Conservation (phyloP, 2,113 vertebrate species). For the Regulus satrapa region DNA sequence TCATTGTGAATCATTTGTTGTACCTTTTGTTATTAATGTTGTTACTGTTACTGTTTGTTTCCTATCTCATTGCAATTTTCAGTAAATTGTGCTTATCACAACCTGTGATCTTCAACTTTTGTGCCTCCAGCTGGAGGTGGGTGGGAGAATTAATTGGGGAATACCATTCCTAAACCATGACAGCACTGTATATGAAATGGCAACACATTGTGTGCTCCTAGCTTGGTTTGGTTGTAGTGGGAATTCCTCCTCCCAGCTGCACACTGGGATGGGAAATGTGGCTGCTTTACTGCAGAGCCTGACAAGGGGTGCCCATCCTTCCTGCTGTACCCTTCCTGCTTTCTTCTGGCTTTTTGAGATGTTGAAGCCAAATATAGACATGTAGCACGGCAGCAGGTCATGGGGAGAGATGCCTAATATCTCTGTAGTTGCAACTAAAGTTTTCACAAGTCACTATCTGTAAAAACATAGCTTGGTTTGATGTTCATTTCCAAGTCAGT, state of each 20-base stretch:
- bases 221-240: not conserved
- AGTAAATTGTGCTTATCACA: not conserved
- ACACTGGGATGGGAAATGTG: not conserved
- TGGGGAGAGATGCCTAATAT: not conserved
- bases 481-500: not conserved
- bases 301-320: not conserved
- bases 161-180: not conserved
- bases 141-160: not conserved
- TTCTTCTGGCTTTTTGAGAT: not conserved
- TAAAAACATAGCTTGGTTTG: not conserved
- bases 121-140: not conserved
- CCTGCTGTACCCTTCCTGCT: accelerated
- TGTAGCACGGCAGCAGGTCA: not conserved
- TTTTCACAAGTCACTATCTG: not conserved
- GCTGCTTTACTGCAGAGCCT: not conserved
- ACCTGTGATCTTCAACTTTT: accelerated
- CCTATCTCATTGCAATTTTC: not conserved
- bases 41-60: not conserved
- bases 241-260: not conserved
- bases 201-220: accelerated
- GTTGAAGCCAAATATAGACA: not conserved
- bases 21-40: not conserved
- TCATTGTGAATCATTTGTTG: not conserved
- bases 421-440: not conserved
- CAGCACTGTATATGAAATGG: not conserved